phyloP scores from a whole-genome alignment of 92 coral and sea anemone species.

The Porites rus region DNA sequence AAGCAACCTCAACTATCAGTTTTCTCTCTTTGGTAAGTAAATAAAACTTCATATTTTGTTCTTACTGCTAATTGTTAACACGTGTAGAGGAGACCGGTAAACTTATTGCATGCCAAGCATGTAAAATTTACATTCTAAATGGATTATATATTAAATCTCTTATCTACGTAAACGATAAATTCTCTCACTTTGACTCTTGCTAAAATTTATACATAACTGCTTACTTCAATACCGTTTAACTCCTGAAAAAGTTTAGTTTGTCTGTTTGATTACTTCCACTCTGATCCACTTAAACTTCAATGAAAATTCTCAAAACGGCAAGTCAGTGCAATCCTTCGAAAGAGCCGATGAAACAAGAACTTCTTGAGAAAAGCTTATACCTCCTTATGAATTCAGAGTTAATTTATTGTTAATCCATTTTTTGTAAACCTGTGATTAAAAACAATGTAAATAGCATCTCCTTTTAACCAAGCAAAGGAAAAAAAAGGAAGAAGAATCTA shows the following conservation, averaged over 20 bases:
- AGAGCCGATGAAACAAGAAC: not conserved
- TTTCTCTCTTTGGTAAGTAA: not conserved
- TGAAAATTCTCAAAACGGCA: not conserved
- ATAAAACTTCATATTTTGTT: not conserved
- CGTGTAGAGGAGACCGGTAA: not conserved
- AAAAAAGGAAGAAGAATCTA: too few species aligned
- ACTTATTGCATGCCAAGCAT: not conserved
- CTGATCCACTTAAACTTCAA: too few species aligned
- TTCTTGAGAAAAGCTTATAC: not conserved
- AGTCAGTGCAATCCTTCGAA: not conserved
- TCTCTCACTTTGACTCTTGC: not conserved
- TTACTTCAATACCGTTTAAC: too few species aligned
- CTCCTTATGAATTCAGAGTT: not conserved
- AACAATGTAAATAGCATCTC: not conserved
- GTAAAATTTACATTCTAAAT: not conserved
- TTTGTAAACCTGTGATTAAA: not conserved
- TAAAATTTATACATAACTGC: not conserved
- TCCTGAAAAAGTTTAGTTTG: too few species aligned
- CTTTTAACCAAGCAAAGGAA: not conserved
- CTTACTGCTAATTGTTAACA: not conserved
- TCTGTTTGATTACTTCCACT: too few species aligned
- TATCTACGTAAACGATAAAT: too few species aligned
- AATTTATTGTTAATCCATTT: not conserved
- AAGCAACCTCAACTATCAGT: constrained; percentile 14
- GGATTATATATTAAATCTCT: too few species aligned